phyloP scores from a whole-genome alignment of 1,140 invertebrate genomes.

The Neodiprion pinetum region DNA sequence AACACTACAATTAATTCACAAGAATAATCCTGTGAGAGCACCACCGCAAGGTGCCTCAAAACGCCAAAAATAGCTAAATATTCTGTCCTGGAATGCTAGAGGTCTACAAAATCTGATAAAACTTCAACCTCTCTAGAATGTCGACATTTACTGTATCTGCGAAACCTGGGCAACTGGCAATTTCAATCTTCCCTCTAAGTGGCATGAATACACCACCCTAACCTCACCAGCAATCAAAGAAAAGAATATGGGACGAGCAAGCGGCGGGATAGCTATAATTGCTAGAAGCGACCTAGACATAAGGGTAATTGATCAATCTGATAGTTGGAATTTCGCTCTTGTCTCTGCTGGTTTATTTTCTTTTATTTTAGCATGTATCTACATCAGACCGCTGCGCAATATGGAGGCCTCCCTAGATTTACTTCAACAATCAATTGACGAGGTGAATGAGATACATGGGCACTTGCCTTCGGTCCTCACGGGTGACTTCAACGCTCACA shows the following conservation, averaged over 20 bases:
- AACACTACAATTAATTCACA: too few relatives aligned
- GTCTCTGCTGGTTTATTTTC: background rate
- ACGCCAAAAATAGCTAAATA: conserved; percentile 12
- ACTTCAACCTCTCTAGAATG: too few relatives aligned
- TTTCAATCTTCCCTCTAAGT: background rate
- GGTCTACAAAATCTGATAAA: conserved; percentile 8
- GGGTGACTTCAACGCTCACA: background rate
- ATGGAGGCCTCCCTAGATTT: conserved; percentile 2
- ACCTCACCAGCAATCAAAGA: conserved; percentile 7
- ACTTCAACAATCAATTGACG: conserved; percentile 7
- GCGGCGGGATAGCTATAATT: conserved; percentile 12
- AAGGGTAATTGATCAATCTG: background rate
- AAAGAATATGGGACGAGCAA: conserved; percentile 12
- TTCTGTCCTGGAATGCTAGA: conserved; percentile 7
- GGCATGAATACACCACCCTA: conserved; percentile 4
- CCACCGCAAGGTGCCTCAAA: background rate
- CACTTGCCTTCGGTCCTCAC: background rate
- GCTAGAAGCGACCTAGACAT: background rate
- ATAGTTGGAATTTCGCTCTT: background rate
- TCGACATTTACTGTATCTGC: conserved; percentile 7
- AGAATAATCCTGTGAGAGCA: too few relatives aligned
- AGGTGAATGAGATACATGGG: background rate
- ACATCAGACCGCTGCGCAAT: background rate
- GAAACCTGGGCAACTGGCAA: conserved; percentile 10
- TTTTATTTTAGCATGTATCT: background rate